A percentile compares a stretch with the other conserved stretches of the same genome.
These are phyloP conservation scores for Kryptolebias marmoratus DNA, from an alignment of 2,113 vertebrate genomes.

Conservation along the genomic window DNA sequence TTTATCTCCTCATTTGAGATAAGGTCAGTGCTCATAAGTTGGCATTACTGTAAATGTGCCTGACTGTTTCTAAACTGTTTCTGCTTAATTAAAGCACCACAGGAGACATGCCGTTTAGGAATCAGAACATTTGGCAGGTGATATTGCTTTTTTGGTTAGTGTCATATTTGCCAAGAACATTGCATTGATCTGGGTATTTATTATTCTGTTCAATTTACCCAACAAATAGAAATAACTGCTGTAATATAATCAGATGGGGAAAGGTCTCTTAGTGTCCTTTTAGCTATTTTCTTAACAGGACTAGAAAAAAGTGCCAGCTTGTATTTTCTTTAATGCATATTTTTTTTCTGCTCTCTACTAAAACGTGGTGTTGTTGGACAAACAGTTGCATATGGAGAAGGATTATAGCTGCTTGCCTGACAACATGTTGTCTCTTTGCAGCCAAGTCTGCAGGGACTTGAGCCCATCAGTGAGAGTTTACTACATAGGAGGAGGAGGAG, in stretches of 20 bases:
- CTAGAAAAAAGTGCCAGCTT: neutral
- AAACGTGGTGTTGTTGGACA: neutral
- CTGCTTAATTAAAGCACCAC: neutral
- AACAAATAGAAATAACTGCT: neutral
- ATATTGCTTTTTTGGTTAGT: neutral
- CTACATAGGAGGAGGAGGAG: neutral
- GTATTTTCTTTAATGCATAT: neutral
- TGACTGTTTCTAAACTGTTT: too few species aligned
- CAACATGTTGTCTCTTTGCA: neutral
- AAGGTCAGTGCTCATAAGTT: neutral
- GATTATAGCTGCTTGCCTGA: conserved; percentile 11
- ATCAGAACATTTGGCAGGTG: neutral
- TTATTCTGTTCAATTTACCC: neutral
- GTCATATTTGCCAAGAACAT: neutral
- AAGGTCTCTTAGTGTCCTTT: neutral
- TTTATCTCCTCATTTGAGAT: neutral
- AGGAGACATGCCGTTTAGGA: neutral
- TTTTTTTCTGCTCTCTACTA: neutral
- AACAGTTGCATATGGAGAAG: conserved; percentile 5
- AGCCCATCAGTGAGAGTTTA: neutral
- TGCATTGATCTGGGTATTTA: neutral
- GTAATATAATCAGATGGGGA: neutral
- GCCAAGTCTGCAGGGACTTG: conserved; percentile 1
- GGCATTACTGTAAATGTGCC: neutral
- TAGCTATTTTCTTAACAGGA: neutral